A percentile compares a stretch with the other conserved stretches of the same genome.
These are phyloP conservation scores for Nanorana parkeri DNA, from an alignment of 2,113 vertebrate species.

Conservation along the genomic window DNA sequence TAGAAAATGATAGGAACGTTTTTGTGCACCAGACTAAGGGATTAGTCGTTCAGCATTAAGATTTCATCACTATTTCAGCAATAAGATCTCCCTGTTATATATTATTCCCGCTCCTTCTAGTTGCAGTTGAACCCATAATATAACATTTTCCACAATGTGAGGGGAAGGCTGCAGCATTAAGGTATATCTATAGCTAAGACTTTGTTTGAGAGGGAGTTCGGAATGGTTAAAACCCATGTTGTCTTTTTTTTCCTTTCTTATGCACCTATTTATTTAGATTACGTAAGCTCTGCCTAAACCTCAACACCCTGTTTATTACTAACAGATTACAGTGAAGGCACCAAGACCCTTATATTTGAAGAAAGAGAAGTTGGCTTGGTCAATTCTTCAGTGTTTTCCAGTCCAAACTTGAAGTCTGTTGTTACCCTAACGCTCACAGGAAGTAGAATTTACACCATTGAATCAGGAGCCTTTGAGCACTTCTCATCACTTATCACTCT, in stretches of 20 bases:
- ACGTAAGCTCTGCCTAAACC: background rate
- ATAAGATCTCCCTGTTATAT: no score
- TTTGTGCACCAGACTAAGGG: no score
- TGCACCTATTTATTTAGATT: background rate
- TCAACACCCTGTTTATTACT: background rate
- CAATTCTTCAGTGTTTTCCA: slow-evolving; percentile 63
- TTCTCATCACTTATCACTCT: slow-evolving; percentile 65
- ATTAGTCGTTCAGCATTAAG: no score
- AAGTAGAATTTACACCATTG: slow-evolving; percentile 59
- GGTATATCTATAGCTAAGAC: no score
- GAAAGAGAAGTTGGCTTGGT: slow-evolving; percentile 60
- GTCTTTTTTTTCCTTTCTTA: background rate
- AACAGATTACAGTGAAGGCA: slow-evolving; percentile 62
- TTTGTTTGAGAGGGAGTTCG: no score
- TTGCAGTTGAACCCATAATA: no score
- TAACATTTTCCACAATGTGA: no score
- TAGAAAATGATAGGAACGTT: no score
- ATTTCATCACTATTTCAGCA: no score
- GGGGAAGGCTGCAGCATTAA: no score
- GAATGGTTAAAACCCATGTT: background rate
- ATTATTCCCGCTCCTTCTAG: no score
- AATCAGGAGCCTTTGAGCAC: slow-evolving; percentile 61
- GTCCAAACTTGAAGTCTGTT: slow-evolving; percentile 64
- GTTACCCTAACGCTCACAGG: slow-evolving; percentile 60
- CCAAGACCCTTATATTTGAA: slow-evolving; percentile 60